phyloP scores from a whole-genome alignment of 2,113 vertebrate genomes.

The Amphiprion percula region DNA sequence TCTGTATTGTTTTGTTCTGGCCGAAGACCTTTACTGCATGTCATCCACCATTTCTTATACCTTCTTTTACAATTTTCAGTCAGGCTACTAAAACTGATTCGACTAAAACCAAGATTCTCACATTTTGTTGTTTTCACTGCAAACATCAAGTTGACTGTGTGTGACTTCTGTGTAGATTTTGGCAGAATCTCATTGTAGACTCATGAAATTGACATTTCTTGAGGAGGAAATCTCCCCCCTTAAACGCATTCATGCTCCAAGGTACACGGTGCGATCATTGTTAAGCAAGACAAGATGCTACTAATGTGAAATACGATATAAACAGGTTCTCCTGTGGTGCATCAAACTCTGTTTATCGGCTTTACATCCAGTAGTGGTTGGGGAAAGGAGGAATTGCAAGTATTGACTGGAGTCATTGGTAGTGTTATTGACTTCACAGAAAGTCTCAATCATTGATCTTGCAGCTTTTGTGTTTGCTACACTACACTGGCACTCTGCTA shows the following conservation, averaged over 20 bases:
- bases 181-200: too few relatives aligned
- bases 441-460: slow-evolving; percentile 45
- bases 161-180: neutral
- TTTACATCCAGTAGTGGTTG: slow-evolving; percentile 7
- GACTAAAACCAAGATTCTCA: too few relatives aligned
- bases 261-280: neutral
- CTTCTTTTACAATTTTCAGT: too few relatives aligned
- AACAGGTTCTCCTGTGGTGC: slow-evolving; percentile 8
- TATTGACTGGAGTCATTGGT: slow-evolving; percentile 38
- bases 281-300: slow-evolving; percentile 8
- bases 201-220: neutral
- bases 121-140: too few relatives aligned
- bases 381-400: slow-evolving; percentile 17
- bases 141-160: neutral
- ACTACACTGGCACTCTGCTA: neutral
- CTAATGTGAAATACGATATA: slow-evolving; percentile 31
- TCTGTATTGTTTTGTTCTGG: too few relatives aligned
- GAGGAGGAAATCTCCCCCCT: neutral
- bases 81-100: too few relatives aligned
- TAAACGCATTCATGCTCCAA: neutral
- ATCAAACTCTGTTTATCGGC: slow-evolving; percentile 6
- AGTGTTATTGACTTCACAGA: slow-evolving; percentile 34
- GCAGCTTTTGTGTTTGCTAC: slow-evolving; percentile 38
- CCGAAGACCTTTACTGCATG: too few relatives aligned
- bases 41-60: too few relatives aligned